phyloP scores from a whole-genome alignment of 2,888 invertebrate genomes.

The Mythimna pallens region DNA sequence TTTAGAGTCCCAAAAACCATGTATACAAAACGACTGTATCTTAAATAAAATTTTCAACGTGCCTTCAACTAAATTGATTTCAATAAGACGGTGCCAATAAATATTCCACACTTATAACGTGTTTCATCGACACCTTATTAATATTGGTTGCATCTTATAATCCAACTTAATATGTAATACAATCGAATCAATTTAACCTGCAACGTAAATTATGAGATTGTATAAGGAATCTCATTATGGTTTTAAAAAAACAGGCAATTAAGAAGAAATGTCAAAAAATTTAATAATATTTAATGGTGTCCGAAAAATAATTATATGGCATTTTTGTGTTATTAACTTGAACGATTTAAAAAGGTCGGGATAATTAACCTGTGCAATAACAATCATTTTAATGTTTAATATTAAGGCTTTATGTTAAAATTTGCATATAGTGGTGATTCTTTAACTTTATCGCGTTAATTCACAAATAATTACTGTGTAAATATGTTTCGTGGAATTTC shows the following conservation, averaged over 20 bases:
- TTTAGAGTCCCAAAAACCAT: neutral
- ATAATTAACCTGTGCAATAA: slow-evolving; percentile 86
- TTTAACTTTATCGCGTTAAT: slow-evolving; percentile 76
- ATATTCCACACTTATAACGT: slow-evolving; percentile 49
- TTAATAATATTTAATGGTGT: slow-evolving; percentile 76
- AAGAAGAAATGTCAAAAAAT: slow-evolving; percentile 74
- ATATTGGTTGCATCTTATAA: slow-evolving; percentile 50
- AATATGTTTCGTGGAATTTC: slow-evolving; percentile 67
- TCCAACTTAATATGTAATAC: slow-evolving; percentile 58
- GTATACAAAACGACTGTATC: neutral
- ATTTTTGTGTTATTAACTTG: slow-evolving; percentile 80
- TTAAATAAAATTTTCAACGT: slow-evolving; percentile 37
- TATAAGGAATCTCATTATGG: slow-evolving; percentile 70
- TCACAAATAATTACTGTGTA: slow-evolving; percentile 74
- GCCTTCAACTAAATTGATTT: slow-evolving; percentile 49
- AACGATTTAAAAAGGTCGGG: slow-evolving; percentile 82
- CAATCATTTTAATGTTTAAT: slow-evolving; percentile 79
- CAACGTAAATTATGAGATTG: slow-evolving; percentile 67
- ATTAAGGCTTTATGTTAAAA: slow-evolving; percentile 77
- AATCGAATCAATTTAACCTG: slow-evolving; percentile 60
- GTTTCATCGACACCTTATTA: slow-evolving; percentile 58
- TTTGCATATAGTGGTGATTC: slow-evolving; percentile 78
- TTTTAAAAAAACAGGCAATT: slow-evolving; percentile 70
- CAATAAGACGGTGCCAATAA: slow-evolving; percentile 51
- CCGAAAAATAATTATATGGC: slow-evolving; percentile 80